phyloP scores from a whole-genome alignment of 2,113 vertebrate species.

The Melanotaenia duboulayi region DNA sequence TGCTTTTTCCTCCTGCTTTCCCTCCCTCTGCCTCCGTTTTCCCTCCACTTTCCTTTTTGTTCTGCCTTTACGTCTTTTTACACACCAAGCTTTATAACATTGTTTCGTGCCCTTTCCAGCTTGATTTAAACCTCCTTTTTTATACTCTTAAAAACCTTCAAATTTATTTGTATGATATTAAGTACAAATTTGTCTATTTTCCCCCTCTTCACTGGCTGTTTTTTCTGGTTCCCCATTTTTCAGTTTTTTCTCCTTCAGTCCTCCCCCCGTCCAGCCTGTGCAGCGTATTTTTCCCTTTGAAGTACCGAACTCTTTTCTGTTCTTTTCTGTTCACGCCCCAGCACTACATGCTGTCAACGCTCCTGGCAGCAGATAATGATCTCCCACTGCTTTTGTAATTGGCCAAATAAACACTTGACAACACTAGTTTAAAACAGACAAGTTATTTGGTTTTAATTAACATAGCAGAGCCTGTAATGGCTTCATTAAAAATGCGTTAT shows the following conservation, averaged over 20 bases:
- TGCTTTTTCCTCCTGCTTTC: constrained; percentile 38
- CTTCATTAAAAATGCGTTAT: constrained; percentile 85
- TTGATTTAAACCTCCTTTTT: not conserved
- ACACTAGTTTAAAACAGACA: constrained; percentile 87
- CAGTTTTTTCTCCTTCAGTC: constrained; percentile 1
- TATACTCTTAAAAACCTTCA: constrained; percentile 10
- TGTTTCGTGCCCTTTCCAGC: not conserved
- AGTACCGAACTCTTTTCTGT: constrained; percentile 66
- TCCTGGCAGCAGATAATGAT: constrained; percentile 90
- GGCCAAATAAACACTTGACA: constrained; percentile 96
- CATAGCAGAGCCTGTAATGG: constrained; percentile 81
- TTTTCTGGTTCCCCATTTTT: not conserved
- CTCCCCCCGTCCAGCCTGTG: constrained; percentile 41
- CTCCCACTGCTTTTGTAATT: constrained; percentile 99
- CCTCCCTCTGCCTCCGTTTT: constrained; percentile 50
- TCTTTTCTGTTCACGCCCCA: constrained; percentile 77
- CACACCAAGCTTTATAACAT: constrained; percentile 10
- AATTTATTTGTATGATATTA: not conserved
- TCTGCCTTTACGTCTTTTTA: constrained; percentile 21
- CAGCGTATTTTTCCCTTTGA: constrained; percentile 71
- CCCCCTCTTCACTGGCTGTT: not conserved
- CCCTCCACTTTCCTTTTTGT: constrained; percentile 44
- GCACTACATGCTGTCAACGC: constrained; percentile 78
- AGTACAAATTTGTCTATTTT: not conserved
- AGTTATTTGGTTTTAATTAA: constrained; percentile 88